Base-by-base conservation (phyloP, 1,140 invertebrate genomes). In the Drosophila baimaii region DNA sequence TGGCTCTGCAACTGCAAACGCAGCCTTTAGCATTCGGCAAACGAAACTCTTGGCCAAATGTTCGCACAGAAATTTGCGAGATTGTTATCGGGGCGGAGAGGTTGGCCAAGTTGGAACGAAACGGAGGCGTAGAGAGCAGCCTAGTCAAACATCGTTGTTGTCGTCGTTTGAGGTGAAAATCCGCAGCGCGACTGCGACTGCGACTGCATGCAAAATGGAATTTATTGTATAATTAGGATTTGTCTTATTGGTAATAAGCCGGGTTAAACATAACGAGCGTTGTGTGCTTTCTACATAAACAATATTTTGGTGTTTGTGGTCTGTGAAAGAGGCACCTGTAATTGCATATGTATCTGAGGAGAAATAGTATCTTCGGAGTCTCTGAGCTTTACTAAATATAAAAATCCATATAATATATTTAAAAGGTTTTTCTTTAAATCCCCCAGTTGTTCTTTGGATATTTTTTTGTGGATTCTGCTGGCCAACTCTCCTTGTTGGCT, bases 221-320 rank as follows among this genome's bases (percentile, higher is more conserved):
- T 90, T 90, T 90, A 90, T 90, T 90, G 88, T 90, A 88, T 90
- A 90, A 90, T 90, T 90, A 90, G 88, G 88, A 90, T 90, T 90
- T 90, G 88, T 90, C 80, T 90, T 84, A 90, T 90, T 90, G 82
- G 82, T 84, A 89, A 89, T 89, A 89, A 89, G 84, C 75, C 69
- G 47, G 77, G 82, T 88, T 90, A 81, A 85, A 79, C 81, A 81
- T 47, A 77, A 71, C 63, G 51, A 62, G 58, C 59, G 55, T 51
- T 51, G 58, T 54, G 47, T 61, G 59, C 65, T 51, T 62, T 58
- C 46, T 62, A 56, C 46, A 59, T 62, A 55, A 73, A 41, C 43
- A 52, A 68, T 27, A 62, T 64, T 62, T 59, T 27, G 55, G 35
- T 31, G 58, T 49, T 29, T 65, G 61, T 74, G 37, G 74, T 57